Conservation (phyloP, 2,113 vertebrate genomes). For the Butorides virescens region DNA sequence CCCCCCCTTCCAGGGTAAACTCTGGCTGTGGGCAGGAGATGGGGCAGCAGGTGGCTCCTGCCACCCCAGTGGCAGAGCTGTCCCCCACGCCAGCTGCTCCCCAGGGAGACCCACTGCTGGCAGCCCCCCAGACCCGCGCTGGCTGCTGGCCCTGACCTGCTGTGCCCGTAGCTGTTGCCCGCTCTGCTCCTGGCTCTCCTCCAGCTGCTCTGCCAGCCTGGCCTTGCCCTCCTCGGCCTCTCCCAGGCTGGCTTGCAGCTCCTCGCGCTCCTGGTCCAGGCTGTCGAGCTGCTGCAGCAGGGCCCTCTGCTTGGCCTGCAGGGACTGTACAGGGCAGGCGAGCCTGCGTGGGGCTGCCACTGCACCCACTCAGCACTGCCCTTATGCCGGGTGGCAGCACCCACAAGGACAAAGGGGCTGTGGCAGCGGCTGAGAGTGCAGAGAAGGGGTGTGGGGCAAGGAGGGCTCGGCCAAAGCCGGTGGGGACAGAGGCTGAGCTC, state of each 20-base stretch:
- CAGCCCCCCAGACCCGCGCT: accelerated
- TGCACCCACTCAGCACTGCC: neutral
- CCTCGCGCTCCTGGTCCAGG: slow-evolving; percentile 82
- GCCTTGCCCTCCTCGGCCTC: slow-evolving; percentile 72
- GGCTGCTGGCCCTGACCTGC: slow-evolving; percentile 69
- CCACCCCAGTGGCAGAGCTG: neutral
- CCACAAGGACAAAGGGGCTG: neutral
- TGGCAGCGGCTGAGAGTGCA: neutral
- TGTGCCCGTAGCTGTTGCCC: slow-evolving; percentile 72
- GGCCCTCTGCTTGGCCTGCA: slow-evolving; percentile 84
- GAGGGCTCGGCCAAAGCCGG: neutral
- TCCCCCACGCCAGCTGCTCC: neutral
- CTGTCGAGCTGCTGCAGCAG: slow-evolving; percentile 82
- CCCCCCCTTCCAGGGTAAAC: neutral
- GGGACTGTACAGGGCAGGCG: slow-evolving; percentile 69
- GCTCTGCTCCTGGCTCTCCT: slow-evolving; percentile 52
- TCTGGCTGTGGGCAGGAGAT: neutral
- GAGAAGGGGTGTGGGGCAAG: neutral
- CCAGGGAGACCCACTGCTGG: neutral
- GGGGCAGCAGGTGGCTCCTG: neutral
- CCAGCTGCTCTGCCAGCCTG: slow-evolving; percentile 51
- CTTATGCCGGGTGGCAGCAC: accelerated
- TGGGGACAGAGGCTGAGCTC: neutral
- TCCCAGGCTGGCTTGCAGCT: slow-evolving; percentile 76
- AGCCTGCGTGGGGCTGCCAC: neutral